A percentile compares a stretch with the other conserved stretches of the same genome.
These are phyloP conservation scores for Phyllotis vaccarum DNA, from an alignment of 2,797 vertebrate genomes.

Conservation along the genomic window DNA sequence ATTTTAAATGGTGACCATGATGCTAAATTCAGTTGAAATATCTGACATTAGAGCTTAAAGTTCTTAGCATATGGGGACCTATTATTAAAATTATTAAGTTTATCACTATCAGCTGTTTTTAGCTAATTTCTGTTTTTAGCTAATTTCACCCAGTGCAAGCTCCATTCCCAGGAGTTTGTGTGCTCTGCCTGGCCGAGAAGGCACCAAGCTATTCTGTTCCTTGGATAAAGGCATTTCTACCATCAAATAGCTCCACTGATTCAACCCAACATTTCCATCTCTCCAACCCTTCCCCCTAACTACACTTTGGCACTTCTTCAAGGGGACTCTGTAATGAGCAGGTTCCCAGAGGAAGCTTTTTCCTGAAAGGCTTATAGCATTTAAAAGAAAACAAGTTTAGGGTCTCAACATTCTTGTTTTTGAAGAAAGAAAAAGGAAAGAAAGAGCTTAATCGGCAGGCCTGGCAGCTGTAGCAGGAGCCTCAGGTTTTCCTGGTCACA, in stretches of 20 bases:
- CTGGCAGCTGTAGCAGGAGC: conserved; percentile 64
- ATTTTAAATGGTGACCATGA: not conserved
- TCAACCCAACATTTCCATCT: conserved; percentile 33
- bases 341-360: conserved; percentile 79
- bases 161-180: conserved; percentile 63
- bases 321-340: conserved; percentile 69
- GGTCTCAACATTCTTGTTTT: conserved; percentile 70
- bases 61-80: not conserved
- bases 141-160: conserved; percentile 54
- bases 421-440: conserved; percentile 73
- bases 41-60: not conserved
- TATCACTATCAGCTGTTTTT: conserved; percentile 20
- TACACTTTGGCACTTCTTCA: conserved; percentile 78
- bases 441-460: conserved; percentile 73
- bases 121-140: conserved; percentile 64
- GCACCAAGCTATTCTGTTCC: not conserved
- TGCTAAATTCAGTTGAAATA: not conserved
- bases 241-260: conserved; percentile 65
- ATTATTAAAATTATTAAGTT: conserved; percentile 37
- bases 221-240: conserved; percentile 70
- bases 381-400: conserved; percentile 80
- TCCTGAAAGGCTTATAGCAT: conserved; percentile 71
- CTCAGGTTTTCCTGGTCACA: conserved; percentile 67
- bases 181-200: conserved; percentile 25
- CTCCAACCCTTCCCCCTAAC: conserved; percentile 25